Evolutionary conservation across 2,888 invertebrate genomes (phyloP).

Genomic region (Poecilus cupreus): DNA sequence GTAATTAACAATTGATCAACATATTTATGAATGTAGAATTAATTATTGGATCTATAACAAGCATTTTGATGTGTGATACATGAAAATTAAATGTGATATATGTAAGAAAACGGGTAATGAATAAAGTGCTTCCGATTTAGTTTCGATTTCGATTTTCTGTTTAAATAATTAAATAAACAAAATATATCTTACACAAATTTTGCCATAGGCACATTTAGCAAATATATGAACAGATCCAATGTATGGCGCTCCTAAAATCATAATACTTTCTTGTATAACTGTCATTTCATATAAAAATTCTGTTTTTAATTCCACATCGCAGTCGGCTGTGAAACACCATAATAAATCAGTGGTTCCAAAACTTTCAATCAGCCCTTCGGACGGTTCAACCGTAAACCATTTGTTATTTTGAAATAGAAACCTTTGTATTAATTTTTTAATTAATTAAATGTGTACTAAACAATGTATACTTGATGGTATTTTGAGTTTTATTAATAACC

Average conservation of each 20-base stretch:
- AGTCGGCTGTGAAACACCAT: conserved; percentile 12
- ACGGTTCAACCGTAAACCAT: conserved; percentile 19
- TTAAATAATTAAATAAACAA: no score
- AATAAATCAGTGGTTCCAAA: background rate
- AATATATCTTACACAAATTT: conserved; percentile 43
- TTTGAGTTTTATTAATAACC: conserved; percentile 7
- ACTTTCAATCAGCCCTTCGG: background rate
- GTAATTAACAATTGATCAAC: no score
- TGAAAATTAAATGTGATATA: background rate
- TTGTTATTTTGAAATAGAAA: conserved; percentile 8
- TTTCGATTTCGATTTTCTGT: no score
- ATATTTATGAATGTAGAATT: no score
- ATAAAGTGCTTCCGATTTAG: background rate
- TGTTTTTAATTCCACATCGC: background rate
- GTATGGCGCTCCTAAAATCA: background rate
- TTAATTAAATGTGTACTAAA: no score
- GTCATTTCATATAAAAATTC: conserved; percentile 11
- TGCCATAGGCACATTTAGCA: background rate
- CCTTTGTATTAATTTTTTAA: no score
- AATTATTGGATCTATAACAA: no score
- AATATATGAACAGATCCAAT: background rate
- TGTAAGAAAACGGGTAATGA: background rate
- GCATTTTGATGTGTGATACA: background rate
- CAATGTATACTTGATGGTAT: background rate
- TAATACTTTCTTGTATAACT: background rate